Conservation (phyloP, 2,113 vertebrate species). For the Hemichromis elongatus region DNA sequence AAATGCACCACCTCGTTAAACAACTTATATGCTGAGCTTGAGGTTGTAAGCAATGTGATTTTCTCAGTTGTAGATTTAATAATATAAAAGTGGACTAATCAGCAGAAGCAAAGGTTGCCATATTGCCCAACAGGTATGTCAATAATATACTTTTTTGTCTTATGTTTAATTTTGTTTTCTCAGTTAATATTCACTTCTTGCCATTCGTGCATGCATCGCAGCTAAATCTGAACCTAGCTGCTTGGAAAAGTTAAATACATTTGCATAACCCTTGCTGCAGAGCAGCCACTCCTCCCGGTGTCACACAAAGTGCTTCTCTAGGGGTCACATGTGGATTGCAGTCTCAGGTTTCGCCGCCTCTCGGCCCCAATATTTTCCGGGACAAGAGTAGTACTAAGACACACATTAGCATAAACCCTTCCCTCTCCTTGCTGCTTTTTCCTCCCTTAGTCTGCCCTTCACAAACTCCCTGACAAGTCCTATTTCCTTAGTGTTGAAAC, state of each 20-base stretch:
- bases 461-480: slow-evolving; percentile 16
- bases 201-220: neutral
- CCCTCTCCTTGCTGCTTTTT: neutral
- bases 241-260: slow-evolving; percentile 16
- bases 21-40: neutral
- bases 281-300: slow-evolving; percentile 29
- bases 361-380: neutral
- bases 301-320: slow-evolving; percentile 22
- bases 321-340: slow-evolving; percentile 21
- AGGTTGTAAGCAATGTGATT: neutral
- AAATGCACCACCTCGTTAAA: neutral
- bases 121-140: neutral
- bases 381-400: slow-evolving; percentile 15
- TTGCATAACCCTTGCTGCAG: neutral
- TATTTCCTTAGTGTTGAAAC: neutral
- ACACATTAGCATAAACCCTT: slow-evolving; percentile 33
- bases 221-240: neutral
- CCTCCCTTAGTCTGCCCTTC: neutral
- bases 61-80: neutral
- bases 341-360: slow-evolving; percentile 15
- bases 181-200: neutral
- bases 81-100: neutral
- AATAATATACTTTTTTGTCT: neutral
- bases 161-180: neutral
- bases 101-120: neutral